phyloP scores from a whole-genome alignment of 2,113 vertebrate genomes.

The Vidua macroura region DNA sequence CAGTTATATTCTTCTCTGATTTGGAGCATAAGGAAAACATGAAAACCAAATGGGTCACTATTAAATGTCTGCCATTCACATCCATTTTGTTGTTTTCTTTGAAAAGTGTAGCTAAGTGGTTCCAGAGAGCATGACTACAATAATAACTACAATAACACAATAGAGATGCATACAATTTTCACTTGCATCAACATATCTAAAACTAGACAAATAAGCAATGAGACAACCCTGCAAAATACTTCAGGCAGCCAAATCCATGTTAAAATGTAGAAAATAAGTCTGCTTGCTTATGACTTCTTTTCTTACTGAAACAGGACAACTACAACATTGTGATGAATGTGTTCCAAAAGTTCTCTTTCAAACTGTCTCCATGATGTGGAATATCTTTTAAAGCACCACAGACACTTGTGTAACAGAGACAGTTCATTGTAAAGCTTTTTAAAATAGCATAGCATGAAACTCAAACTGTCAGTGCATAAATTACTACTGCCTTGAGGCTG shows the following conservation, averaged over 20 bases:
- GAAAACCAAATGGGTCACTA: not conserved
- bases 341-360: not conserved
- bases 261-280: not conserved
- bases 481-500: slow-evolving; percentile 38
- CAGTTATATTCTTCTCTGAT: not conserved
- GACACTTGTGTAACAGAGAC: not conserved
- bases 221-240: not conserved
- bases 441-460: slow-evolving; percentile 49
- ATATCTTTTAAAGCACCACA: slow-evolving; percentile 4
- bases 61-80: not conserved
- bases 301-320: not conserved
- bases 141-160: not conserved
- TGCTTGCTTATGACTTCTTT: not conserved
- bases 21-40: not conserved
- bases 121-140: not conserved
- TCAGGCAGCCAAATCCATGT: not conserved
- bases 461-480: slow-evolving; percentile 53
- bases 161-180: not conserved
- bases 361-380: not conserved
- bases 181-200: not conserved
- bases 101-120: not conserved
- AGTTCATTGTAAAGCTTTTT: not conserved
- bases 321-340: not conserved
- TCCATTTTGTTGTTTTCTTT: not conserved
- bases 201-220: not conserved